Conservation (phyloP, 1,140 invertebrate genomes). For the Drosophila nikananu region DNA sequence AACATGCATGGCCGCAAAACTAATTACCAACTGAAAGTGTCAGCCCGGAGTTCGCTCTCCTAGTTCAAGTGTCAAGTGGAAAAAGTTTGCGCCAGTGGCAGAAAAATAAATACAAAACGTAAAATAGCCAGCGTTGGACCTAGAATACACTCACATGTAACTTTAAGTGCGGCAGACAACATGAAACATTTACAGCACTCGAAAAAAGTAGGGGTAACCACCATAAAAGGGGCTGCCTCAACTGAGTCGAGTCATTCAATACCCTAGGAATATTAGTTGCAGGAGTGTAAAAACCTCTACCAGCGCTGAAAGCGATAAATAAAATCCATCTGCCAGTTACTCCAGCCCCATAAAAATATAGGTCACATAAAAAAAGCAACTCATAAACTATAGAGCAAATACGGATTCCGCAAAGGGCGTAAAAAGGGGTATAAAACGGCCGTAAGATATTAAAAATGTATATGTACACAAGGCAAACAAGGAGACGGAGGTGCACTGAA, state of each 20-base stretch:
- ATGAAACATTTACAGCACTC: slow-evolving; percentile 45
- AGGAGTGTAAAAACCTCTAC: neutral
- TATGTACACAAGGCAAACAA: slow-evolving; percentile 1
- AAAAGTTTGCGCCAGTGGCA: slow-evolving; percentile 61
- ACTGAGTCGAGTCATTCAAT: too few species aligned
- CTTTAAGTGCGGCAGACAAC: slow-evolving; percentile 69
- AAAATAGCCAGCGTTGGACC: slow-evolving; percentile 13
- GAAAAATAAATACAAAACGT: slow-evolving; percentile 19
- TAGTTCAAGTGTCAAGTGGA: slow-evolving; percentile 68
- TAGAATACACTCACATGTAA: slow-evolving; percentile 40
- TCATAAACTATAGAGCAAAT: slow-evolving; percentile 23
- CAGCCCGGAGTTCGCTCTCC: slow-evolving; percentile 38
- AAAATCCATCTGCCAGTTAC: neutral
- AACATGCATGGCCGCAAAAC: slow-evolving; percentile 77
- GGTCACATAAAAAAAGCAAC: slow-evolving; percentile 15
- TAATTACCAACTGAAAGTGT: slow-evolving; percentile 80
- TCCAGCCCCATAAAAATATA: slow-evolving; percentile 4
- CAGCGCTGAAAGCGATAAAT: neutral
- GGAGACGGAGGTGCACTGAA: neutral
- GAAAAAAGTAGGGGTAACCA: slow-evolving; percentile 13
- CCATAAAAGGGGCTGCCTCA: too few species aligned
- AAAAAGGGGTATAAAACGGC: slow-evolving; percentile 26
- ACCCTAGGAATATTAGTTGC: slow-evolving; percentile 7
- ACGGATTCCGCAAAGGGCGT: slow-evolving; percentile 24
- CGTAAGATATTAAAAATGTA: slow-evolving; percentile 27